Evolutionary conservation across 2,888 invertebrate species (phyloP), one percentile per base, ranked within the genome.

Genomic region (Matsumyia berberina): DNA sequence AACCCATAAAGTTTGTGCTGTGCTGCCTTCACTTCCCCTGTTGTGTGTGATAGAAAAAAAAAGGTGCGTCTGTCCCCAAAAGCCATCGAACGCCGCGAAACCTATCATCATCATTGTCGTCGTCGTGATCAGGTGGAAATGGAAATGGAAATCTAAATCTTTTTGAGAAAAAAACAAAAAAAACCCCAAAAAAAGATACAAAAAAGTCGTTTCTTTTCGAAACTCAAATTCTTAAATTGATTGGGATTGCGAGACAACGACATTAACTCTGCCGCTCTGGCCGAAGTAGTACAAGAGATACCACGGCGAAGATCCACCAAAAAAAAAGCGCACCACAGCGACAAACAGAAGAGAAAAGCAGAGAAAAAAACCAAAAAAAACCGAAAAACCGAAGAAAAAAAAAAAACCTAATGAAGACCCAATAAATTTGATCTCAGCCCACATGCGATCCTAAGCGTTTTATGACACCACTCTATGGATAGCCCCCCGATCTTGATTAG

Each of bases 371-470:
- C n/a, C n/a, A n/a, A n/a, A n/a, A n/a, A n/a, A n/a, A n/a, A n/a
- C n/a, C n/a, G n/a, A n/a, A n/a, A n/a, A n/a, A n/a, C 6, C 17
- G 24, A 49, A 35, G 17, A 51, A 76, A 74, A 44, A 35, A 17
- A 57, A 62, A 57, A 64, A 67, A 83, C 73, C 80, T 85, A 85
- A 85, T 85, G 85, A 85, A 85, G 85, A 80, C 85, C 85, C 85
- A 85, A 85, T 85, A 85, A 85, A 85, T 85, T 85, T 85, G 80
- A 85, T 85, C 80, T 85, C 85, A 44, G 85, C 85, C 85, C 85
- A 85, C 85, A 85, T 85, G 85, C 85, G 69, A 85, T 85, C 85
- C 85, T 85, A 85, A 85, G 85, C 85, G 85, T 80, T 85, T 85
- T 85, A 85, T 85, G 85, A 85, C 85, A 85, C 85, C 85, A 85